Percentiles rank a stretch among this genome's conserved stretches.
Evolutionary conservation across 2,888 invertebrate species (phyloP).

Genomic region (Helleia helle): DNA sequence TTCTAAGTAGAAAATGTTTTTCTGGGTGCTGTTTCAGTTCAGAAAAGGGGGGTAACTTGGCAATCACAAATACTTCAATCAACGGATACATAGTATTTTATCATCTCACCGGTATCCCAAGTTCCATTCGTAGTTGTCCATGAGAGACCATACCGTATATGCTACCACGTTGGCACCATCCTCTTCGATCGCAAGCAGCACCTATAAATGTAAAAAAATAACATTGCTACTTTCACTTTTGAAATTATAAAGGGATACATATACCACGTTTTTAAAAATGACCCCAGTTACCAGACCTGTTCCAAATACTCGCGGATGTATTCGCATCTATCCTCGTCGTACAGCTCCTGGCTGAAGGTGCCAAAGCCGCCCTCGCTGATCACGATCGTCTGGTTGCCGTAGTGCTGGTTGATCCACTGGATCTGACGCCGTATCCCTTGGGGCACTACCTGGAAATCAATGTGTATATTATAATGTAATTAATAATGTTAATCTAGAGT

Average conservation of each 20-base stretch:
- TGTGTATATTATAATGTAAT: too few relatives aligned
- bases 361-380: constrained; percentile 63
- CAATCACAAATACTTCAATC: too few relatives aligned
- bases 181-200: constrained; percentile 37
- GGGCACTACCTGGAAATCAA: constrained; percentile 55
- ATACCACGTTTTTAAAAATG: too few relatives aligned
- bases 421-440: constrained; percentile 52
- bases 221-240: too few relatives aligned
- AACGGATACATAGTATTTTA: not conserved
- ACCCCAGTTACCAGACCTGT: too few relatives aligned
- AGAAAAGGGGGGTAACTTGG: too few relatives aligned
- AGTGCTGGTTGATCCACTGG: constrained; percentile 48
- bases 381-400: constrained; percentile 41
- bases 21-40: too few relatives aligned
- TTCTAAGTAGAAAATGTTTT: too few relatives aligned
- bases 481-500: too few relatives aligned
- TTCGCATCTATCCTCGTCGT: constrained; percentile 31
- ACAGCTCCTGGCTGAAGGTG: constrained; percentile 21
- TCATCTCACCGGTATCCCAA: not conserved
- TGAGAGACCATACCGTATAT: constrained; percentile 81
- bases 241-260: too few relatives aligned
- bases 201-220: constrained; percentile 24
- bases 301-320: constrained; percentile 29
- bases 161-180: constrained; percentile 75
- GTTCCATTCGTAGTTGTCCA: constrained; percentile 73